phyloP scores from a whole-genome alignment of 1,140 invertebrate genomes.

The Eueides isabella region DNA sequence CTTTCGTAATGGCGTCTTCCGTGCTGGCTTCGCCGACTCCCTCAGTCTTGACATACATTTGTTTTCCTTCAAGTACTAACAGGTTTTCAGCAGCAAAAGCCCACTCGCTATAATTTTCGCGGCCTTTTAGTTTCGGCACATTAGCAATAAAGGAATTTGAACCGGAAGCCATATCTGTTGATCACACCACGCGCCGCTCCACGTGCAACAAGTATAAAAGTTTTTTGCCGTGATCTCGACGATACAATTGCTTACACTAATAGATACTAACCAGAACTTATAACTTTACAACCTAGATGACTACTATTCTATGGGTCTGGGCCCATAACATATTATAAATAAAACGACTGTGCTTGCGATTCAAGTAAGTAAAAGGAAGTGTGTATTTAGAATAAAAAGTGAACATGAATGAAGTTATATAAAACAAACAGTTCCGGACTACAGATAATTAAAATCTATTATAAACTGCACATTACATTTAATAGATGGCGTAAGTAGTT shows the following conservation, averaged over 20 bases:
- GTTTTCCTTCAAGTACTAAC: not conserved
- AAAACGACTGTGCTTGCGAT: not conserved
- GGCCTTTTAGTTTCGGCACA: not conserved
- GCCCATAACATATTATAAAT: constrained; percentile 1
- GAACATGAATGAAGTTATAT: no score
- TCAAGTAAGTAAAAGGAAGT: no score
- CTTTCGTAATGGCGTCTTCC: not conserved
- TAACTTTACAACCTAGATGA: not conserved
- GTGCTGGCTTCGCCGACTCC: not conserved
- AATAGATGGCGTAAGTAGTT: no score
- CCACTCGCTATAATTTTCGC: constrained; percentile 14
- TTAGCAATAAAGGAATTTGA: not conserved
- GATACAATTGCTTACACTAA: no score
- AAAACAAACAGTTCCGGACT: no score
- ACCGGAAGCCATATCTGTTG: not conserved
- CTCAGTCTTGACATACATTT: not conserved
- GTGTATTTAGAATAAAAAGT: no score
- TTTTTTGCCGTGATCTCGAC: no score
- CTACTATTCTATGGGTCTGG: not conserved
- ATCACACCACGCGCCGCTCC: not conserved
- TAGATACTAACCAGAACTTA: not conserved
- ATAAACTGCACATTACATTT: no score
- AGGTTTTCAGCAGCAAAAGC: not conserved
- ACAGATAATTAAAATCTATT: no score
- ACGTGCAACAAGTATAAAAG: no score